Evolutionary conservation across 37 sponge, comb jelly and placozoan genomes (phyloP).

Genomic region (Halisarca cf. caerulea): DNA sequence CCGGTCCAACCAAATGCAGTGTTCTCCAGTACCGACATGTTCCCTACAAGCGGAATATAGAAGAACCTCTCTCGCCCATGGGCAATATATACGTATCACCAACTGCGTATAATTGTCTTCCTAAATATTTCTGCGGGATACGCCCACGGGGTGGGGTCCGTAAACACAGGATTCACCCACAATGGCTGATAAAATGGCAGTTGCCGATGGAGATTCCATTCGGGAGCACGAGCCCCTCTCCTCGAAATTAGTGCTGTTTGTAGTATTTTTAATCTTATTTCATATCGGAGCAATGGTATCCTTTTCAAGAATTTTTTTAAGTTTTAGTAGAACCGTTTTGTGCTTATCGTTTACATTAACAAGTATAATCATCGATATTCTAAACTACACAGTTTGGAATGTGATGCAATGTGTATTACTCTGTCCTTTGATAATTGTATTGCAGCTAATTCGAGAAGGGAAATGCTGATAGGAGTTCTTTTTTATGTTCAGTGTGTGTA

Average conservation of each 20-base stretch:
- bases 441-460: too few species aligned
- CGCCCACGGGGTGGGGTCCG: neutral
- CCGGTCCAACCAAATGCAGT: neutral
- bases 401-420: too few species aligned
- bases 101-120: neutral
- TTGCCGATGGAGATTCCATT: neutral
- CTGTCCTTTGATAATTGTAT: too few species aligned
- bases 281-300: slow-evolving; percentile 83
- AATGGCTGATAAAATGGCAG: neutral
- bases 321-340: too few species aligned
- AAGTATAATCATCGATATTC: too few species aligned
- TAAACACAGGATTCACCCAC: slow-evolving; percentile 1
- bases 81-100: too few species aligned
- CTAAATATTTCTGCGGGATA: neutral
- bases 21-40: slow-evolving; percentile 11
- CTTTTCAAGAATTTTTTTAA: neutral
- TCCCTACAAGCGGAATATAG: neutral
- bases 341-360: too few species aligned
- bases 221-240: slow-evolving; percentile 5
- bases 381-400: too few species aligned
- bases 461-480: too few species aligned
- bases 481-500: too few species aligned
- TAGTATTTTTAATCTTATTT: slow-evolving; percentile 62
- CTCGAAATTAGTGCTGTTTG: slow-evolving; percentile 49
- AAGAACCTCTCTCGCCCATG: too few species aligned